Percentiles rank a stretch among this genome's conserved stretches.
Evolutionary conservation across 2,888 invertebrate genomes (phyloP).

Genomic region (Metallyticus violacea): DNA sequence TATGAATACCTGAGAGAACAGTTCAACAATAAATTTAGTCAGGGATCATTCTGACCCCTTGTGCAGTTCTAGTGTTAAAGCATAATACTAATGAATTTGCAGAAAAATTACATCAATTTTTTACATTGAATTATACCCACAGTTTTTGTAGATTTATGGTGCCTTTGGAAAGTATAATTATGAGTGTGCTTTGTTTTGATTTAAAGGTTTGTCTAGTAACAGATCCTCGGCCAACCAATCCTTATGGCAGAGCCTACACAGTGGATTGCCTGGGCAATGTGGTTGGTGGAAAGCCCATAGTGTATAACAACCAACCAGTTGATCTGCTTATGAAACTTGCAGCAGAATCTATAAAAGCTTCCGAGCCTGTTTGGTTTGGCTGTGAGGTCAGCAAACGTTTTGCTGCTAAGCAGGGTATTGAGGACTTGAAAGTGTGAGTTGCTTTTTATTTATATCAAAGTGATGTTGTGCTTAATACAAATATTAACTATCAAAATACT

Average conservation of each 20-base stretch:
- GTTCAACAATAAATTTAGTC: too few relatives aligned
- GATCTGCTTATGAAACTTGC: constrained; percentile 72
- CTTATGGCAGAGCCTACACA: constrained; percentile 78
- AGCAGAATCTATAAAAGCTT: constrained; percentile 71
- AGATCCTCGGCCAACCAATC: constrained; percentile 77
- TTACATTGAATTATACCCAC: too few relatives aligned
- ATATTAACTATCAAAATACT: too few relatives aligned
- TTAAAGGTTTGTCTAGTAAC: constrained; percentile 78
- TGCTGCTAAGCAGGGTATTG: constrained; percentile 72
- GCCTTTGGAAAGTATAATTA: too few relatives aligned
- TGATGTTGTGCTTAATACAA: too few relatives aligned
- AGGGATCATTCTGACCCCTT: too few relatives aligned
- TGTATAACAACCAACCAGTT: constrained; percentile 86
- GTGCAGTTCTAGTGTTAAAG: too few relatives aligned
- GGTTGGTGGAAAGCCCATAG: constrained; percentile 71
- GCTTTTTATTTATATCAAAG: not conserved
- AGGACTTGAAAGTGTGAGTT: constrained; percentile 71
- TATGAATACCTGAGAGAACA: too few relatives aligned
- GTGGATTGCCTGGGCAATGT: constrained; percentile 88
- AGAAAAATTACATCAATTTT: not conserved
- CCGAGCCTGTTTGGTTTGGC: constrained; percentile 90
- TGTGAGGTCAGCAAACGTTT: constrained; percentile 83
- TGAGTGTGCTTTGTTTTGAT: not conserved
- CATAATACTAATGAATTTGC: too few relatives aligned
- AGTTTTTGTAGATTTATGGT: constrained; percentile 21